Conservation (phyloP, 2,888 invertebrate species). For the Limnephilus marmoratus region DNA sequence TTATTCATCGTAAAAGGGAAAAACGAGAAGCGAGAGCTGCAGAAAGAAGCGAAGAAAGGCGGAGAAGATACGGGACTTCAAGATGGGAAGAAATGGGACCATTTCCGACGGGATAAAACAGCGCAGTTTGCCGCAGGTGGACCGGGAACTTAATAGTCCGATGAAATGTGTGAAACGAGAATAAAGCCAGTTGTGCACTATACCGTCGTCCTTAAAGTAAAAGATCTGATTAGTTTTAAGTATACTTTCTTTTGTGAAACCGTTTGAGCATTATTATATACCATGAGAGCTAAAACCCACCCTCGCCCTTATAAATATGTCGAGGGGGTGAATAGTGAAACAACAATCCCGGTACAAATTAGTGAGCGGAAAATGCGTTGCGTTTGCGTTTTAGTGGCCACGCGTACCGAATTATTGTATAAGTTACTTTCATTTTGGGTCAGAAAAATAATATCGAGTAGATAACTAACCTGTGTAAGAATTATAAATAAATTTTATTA, state of each 20-base stretch:
- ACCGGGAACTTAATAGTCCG: not conserved
- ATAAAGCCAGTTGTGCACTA: not conserved
- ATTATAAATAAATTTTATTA: not conserved
- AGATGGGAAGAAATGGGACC: not conserved
- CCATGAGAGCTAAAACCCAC: not conserved
- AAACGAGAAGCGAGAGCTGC: not conserved
- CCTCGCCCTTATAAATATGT: not conserved
- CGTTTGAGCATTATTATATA: not conserved
- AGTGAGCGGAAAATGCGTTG: constrained; percentile 9
- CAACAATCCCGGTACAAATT: constrained; percentile 38
- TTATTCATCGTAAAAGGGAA: not conserved
- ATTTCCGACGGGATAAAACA: not conserved
- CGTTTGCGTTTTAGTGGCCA: constrained; percentile 14
- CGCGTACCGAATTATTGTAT: constrained; percentile 3
- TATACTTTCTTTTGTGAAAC: not conserved
- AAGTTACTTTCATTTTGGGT: constrained; percentile 16
- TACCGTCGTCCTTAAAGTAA: too few species aligned
- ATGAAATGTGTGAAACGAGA: not conserved
- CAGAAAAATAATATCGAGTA: not conserved
- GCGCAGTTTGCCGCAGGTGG: not conserved
- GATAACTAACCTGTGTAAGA: not conserved
- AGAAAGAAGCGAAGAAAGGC: not conserved
- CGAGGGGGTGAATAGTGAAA: constrained; percentile 2
- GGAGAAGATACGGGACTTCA: not conserved
- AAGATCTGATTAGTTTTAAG: too few species aligned